A percentile compares a stretch with the other conserved stretches of the same genome.
phyloP scores from a whole-genome alignment of 1,140 invertebrate species.

The Drosophila chauvacae region DNA sequence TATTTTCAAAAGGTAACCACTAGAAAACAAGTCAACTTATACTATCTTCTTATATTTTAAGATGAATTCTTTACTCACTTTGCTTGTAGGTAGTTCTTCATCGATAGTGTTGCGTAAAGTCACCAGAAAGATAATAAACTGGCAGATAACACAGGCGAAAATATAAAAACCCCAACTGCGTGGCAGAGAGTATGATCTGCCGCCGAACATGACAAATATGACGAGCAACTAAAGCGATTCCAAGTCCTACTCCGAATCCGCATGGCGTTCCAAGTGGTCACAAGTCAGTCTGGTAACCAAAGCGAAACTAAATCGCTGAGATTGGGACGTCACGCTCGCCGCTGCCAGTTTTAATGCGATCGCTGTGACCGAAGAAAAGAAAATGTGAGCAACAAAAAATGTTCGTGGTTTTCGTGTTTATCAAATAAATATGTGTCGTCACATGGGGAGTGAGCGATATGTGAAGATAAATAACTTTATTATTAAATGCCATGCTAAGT shows the following conservation, averaged over 20 bases:
- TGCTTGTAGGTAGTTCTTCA: neutral
- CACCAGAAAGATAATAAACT: constrained; percentile 25
- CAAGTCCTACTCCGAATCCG: neutral
- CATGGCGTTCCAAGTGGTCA: constrained; percentile 9
- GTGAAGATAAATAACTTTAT: constrained; percentile 3
- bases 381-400: neutral
- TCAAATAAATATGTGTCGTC: constrained; percentile 23
- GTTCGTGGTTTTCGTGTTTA: constrained; percentile 1
- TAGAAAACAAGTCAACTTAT: neutral
- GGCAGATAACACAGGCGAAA: constrained; percentile 21
- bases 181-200: neutral
- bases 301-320: constrained; percentile 32
- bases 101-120: neutral
- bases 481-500: neutral
- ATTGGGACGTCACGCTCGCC: constrained; percentile 17
- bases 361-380: neutral
- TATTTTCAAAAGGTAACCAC: neutral
- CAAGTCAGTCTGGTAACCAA: constrained; percentile 8
- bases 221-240: constrained; percentile 19
- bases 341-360: neutral
- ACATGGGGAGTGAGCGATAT: constrained; percentile 15
- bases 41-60: too few species aligned
- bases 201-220: constrained; percentile 43
- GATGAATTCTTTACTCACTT: constrained; percentile 15
- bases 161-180: constrained; percentile 18